These are phyloP conservation scores for Notechis scutatus DNA, from an alignment of 2,113 vertebrate species.

Conservation along the genomic window DNA sequence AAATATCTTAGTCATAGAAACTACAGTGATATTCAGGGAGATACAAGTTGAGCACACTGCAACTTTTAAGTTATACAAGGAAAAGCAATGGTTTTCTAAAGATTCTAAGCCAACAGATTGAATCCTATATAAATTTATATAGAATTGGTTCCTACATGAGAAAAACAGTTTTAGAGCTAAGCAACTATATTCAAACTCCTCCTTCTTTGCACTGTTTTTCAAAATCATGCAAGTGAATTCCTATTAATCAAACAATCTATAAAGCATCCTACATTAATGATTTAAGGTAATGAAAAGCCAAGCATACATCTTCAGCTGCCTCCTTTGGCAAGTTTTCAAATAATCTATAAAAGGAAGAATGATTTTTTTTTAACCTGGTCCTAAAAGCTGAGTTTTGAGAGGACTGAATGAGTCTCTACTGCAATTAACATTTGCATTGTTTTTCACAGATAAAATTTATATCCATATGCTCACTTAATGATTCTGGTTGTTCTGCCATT, in stretches of 20 bases:
- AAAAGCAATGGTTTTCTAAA: background rate
- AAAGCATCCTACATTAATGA: background rate
- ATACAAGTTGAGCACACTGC: background rate
- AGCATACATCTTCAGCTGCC: background rate
- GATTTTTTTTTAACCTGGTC: background rate
- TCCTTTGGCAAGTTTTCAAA: background rate
- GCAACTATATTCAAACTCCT: background rate
- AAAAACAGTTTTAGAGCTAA: background rate
- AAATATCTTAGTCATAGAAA: background rate
- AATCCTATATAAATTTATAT: background rate
- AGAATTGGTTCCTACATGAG: background rate
- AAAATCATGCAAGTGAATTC: rapidly evolving
- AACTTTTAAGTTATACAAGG: background rate
- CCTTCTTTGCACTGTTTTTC: background rate
- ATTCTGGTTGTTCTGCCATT: background rate
- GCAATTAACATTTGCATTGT: background rate
- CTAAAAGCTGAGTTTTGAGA: background rate
- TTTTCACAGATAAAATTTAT: background rate
- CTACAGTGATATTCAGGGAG: background rate
- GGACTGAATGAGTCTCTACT: background rate
- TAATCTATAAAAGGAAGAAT: background rate
- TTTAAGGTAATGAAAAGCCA: background rate
- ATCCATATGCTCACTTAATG: background rate
- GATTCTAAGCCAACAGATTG: background rate
- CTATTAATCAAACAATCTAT: background rate